Conservation (phyloP, 2,797 vertebrate species). For the Chelon auratus region DNA sequence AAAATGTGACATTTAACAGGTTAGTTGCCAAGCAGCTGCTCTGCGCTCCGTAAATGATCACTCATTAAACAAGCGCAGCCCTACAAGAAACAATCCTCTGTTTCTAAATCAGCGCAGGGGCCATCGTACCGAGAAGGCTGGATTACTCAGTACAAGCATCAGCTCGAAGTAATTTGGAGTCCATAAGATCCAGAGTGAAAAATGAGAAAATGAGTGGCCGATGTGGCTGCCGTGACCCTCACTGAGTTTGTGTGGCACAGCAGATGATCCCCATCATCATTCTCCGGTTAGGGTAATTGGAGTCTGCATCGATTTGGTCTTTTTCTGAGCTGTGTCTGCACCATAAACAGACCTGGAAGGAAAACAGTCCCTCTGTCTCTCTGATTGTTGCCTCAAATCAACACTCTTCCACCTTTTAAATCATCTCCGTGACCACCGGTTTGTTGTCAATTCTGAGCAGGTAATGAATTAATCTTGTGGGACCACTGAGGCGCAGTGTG, state of each 20-base stretch:
- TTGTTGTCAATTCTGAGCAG: conserved; percentile 10
- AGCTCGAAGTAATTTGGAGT: conserved; percentile 1
- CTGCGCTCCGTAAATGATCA: not conserved
- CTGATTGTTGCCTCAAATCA: conserved; percentile 41
- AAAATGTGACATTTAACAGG: not conserved
- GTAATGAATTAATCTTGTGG: conserved; percentile 28
- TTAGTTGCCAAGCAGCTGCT: not conserved
- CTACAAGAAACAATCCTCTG: not conserved
- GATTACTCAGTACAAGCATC: conserved; percentile 22
- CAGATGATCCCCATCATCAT: conserved; percentile 68
- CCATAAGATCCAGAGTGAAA: conserved; percentile 48
- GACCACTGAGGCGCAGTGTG: conserved; percentile 2
- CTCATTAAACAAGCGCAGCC: conserved; percentile 1
- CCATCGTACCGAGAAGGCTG: conserved; percentile 3
- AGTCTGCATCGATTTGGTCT: conserved; percentile 69
- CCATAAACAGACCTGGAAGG: conserved; percentile 39
- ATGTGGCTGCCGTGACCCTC: conserved; percentile 40
- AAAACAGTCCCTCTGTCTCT: conserved; percentile 23
- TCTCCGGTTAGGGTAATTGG: conserved; percentile 72
- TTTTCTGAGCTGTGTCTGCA: conserved; percentile 42
- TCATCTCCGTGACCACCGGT: conserved; percentile 19
- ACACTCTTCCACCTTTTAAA: conserved; percentile 12
- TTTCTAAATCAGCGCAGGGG: conserved; percentile 17
- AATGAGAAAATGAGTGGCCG: conserved; percentile 53
- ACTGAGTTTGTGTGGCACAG: conserved; percentile 39